Evolutionary conservation across 2,797 vertebrate genomes (phyloP).

Genomic region (Trachops cirrhosus): DNA sequence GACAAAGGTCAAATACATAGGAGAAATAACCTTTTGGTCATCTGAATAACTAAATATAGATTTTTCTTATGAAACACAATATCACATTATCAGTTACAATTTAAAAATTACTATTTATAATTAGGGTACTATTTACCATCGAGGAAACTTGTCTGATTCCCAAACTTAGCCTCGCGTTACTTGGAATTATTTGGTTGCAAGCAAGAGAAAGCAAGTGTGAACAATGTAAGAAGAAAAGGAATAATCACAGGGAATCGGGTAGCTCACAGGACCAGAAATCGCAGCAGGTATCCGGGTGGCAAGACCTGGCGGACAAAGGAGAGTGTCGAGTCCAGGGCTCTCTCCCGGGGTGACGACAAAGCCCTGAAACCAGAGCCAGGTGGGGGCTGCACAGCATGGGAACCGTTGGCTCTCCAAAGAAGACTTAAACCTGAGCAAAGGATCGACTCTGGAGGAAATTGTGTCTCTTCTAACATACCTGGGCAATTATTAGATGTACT

Average conservation of each 20-base stretch:
- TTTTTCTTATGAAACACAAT: not conserved
- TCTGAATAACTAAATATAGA: not conserved
- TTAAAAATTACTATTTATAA: not conserved
- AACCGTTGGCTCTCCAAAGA: not conserved
- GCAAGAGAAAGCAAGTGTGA: not conserved
- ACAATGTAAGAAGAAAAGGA: not conserved
- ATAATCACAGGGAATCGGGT: not conserved
- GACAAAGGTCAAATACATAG: not conserved
- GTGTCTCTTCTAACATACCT: not conserved
- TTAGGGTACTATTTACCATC: not conserved
- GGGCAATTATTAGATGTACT: not conserved
- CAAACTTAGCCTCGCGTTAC: not conserved
- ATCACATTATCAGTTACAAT: not conserved
- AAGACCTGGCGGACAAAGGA: not conserved
- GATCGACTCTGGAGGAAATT: slow-evolving; percentile 41
- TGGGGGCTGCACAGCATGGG: not conserved
- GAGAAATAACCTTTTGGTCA: not conserved
- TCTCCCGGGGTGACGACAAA: not conserved
- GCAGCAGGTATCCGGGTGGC: not conserved
- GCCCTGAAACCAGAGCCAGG: not conserved
- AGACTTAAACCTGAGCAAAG: not conserved
- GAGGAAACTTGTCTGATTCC: not conserved
- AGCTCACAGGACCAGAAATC: not conserved
- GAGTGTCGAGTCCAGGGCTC: no score
- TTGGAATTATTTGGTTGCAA: not conserved